phyloP scores from a whole-genome alignment of 2,113 vertebrate species.

The Embiotoca jacksoni region DNA sequence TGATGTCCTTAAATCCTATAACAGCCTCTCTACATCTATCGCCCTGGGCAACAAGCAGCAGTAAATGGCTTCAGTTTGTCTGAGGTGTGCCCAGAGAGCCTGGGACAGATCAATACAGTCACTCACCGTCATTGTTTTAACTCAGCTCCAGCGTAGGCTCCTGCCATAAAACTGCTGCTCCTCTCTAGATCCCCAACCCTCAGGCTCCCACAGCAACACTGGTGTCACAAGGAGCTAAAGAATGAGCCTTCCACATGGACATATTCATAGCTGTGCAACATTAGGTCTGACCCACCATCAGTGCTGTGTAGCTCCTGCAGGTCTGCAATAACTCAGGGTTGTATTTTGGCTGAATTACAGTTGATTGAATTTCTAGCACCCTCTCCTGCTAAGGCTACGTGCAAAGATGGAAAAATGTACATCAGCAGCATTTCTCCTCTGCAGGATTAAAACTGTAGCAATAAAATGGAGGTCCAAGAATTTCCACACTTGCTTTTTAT shows the following conservation, averaged over 20 bases:
- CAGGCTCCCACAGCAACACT: conserved; percentile 13
- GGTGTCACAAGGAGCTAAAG: conserved; percentile 35
- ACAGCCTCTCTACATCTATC: conserved; percentile 64
- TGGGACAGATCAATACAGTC: conserved; percentile 69
- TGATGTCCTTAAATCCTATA: conserved; percentile 69
- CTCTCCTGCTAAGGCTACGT: neutral
- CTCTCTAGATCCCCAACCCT: conserved; percentile 35
- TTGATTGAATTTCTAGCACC: conserved; percentile 31
- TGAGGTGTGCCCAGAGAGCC: conserved; percentile 62
- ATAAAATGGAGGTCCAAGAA: conserved; percentile 13
- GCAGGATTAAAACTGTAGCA: neutral
- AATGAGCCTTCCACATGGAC: conserved; percentile 8
- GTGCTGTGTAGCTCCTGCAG: conserved; percentile 5
- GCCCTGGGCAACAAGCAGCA: conserved; percentile 61
- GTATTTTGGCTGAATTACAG: conserved; percentile 25
- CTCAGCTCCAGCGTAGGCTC: conserved; percentile 34
- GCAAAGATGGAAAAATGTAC: neutral
- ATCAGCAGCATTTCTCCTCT: conserved; percentile 24
- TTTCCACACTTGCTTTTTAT: conserved; percentile 7
- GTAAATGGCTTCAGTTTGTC: conserved; percentile 71
- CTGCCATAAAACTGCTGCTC: conserved; percentile 58
- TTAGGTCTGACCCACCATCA: conserved; percentile 16
- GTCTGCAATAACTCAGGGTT: conserved; percentile 3
- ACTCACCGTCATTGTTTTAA: conserved; percentile 65
- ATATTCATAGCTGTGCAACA: neutral